Evolutionary conservation across 2,113 vertebrate species (phyloP).

Genomic region (Nesogale talazaci): DNA sequence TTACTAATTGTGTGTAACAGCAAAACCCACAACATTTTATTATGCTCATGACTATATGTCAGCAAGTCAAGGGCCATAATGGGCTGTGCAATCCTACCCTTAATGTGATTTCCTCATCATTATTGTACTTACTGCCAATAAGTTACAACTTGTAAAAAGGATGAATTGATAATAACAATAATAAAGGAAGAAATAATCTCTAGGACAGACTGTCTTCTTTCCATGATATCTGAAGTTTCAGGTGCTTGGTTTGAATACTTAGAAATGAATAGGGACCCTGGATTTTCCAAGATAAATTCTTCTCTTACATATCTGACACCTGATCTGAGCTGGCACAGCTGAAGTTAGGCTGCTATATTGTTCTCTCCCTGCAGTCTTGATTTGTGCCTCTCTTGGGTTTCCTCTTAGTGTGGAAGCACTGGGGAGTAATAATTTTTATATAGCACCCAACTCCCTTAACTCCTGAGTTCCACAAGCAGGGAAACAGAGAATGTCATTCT

Average conservation of each 20-base stretch:
- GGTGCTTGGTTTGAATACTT: background rate
- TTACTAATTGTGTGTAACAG: background rate
- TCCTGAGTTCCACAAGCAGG: background rate
- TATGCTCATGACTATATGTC: background rate
- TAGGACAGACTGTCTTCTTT: background rate
- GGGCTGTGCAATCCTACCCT: too few relatives aligned
- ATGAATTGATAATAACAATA: too few relatives aligned
- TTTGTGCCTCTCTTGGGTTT: background rate
- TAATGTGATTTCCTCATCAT: too few relatives aligned
- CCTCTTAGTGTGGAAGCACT: background rate
- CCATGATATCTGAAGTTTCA: background rate
- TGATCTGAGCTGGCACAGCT: background rate
- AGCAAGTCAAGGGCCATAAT: background rate
- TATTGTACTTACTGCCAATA: too few relatives aligned
- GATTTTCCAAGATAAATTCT: background rate
- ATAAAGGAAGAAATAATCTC: too few relatives aligned
- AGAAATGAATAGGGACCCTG: background rate
- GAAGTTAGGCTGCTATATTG: background rate
- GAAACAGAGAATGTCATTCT: background rate
- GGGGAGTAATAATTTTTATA: background rate
- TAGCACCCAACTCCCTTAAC: background rate
- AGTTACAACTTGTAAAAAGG: too few relatives aligned
- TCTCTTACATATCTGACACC: background rate
- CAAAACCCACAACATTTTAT: background rate
- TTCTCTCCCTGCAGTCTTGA: background rate